These are phyloP conservation scores for Epistrophe grossulariae DNA, from an alignment of 2,888 invertebrate species.

Conservation along the genomic window DNA sequence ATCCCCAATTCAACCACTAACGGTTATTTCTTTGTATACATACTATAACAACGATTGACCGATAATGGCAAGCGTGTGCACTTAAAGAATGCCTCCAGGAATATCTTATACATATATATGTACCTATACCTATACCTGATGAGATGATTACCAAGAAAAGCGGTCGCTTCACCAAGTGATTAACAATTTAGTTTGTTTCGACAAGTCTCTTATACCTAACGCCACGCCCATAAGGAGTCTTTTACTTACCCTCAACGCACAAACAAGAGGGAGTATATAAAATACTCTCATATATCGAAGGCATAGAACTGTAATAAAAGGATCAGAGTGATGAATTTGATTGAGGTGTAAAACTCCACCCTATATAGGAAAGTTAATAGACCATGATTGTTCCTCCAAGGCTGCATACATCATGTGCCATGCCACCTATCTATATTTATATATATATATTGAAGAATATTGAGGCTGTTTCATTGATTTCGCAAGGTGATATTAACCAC, in stretches of 20 bases:
- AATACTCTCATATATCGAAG: slow-evolving; percentile 17
- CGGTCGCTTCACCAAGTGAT: slow-evolving; percentile 63
- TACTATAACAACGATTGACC: slow-evolving; percentile 49
- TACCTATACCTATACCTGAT: slow-evolving; percentile 40
- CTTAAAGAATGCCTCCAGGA: slow-evolving; percentile 60
- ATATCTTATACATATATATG: not conserved
- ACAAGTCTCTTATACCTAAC: slow-evolving; percentile 15
- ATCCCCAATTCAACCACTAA: not conserved
- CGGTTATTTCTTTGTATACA: slow-evolving; percentile 9
- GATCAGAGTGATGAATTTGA: slow-evolving; percentile 66
- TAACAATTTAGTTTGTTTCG: slow-evolving; percentile 67
- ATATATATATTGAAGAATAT: not conserved
- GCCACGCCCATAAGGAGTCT: slow-evolving; percentile 25
- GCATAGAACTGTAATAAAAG: slow-evolving; percentile 58
- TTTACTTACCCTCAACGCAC: not conserved
- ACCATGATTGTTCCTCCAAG: slow-evolving; percentile 63
- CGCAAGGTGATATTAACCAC: slow-evolving; percentile 58
- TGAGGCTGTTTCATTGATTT: slow-evolving; percentile 41
- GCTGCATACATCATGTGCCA: slow-evolving; percentile 39
- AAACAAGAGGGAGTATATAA: not conserved
- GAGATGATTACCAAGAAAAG: slow-evolving; percentile 61
- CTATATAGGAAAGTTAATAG: slow-evolving; percentile 67
- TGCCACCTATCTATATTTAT: not conserved
- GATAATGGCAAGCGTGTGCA: slow-evolving; percentile 41
- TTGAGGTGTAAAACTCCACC: slow-evolving; percentile 71